These are phyloP conservation scores for Andricus curvator DNA, from an alignment of 2,888 invertebrate genomes.

Conservation along the genomic window DNA sequence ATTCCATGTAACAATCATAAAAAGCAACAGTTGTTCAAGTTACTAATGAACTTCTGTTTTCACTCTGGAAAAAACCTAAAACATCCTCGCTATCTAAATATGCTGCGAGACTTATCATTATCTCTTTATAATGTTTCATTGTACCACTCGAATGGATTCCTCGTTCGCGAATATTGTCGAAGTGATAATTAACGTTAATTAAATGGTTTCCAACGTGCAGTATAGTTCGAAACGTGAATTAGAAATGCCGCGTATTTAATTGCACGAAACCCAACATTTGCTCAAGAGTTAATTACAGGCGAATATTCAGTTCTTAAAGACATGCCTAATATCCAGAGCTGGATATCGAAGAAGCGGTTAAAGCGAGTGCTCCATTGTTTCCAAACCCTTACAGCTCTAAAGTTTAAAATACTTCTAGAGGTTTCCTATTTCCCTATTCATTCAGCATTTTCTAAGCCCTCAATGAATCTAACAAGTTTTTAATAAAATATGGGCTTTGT, in stretches of 20 bases:
- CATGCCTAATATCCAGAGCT: constrained; percentile 54
- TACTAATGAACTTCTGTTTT: constrained; percentile 16
- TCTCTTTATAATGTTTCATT: constrained; percentile 24
- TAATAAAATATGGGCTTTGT: neutral
- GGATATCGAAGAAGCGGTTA: constrained; percentile 66
- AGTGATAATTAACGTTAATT: constrained; percentile 50
- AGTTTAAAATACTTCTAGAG: constrained; percentile 69
- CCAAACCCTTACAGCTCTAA: constrained; percentile 58
- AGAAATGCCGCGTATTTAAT: constrained; percentile 40
- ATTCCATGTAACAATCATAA: neutral
- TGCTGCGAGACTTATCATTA: constrained; percentile 42
- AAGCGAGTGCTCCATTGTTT: constrained; percentile 53
- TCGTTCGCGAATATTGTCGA: constrained; percentile 38
- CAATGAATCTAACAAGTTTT: neutral
- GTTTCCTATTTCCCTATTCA: constrained; percentile 55
- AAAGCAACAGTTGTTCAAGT: neutral
- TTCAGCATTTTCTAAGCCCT: constrained; percentile 44
- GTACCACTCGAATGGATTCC: constrained; percentile 12
- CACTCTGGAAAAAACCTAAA: neutral
- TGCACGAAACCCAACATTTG: constrained; percentile 34
- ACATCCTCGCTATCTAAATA: constrained; percentile 10
- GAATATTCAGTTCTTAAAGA: constrained; percentile 63
- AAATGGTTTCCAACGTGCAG: constrained; percentile 43
- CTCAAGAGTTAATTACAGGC: constrained; percentile 63
- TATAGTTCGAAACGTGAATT: constrained; percentile 48